Percentiles rank a stretch among this genome's conserved stretches.
Evolutionary conservation across 2,888 invertebrate genomes (phyloP).

Genomic region (Muschampia plurimacula): DNA sequence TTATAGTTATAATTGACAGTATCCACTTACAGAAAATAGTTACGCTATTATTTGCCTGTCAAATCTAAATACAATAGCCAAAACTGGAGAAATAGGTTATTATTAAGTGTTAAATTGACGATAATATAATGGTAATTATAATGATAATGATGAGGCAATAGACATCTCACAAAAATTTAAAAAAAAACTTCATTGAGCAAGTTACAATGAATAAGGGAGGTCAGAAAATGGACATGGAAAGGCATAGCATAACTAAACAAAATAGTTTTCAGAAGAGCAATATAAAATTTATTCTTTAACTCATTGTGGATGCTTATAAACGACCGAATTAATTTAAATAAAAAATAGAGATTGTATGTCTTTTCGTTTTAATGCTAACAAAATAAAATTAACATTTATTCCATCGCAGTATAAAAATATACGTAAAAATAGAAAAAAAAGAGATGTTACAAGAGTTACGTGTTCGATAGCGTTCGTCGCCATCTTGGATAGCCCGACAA

Average conservation of each 20-base stretch:
- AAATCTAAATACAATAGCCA: neutral
- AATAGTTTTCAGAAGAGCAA: conserved; percentile 75
- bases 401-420: conserved; percentile 84
- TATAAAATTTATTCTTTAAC: conserved; percentile 82
- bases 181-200: neutral
- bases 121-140: too few relatives aligned
- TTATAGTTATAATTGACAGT: conserved; percentile 16
- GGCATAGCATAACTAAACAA: conserved; percentile 48
- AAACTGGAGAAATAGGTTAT: neutral
- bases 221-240: conserved; percentile 30
- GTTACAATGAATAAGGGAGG: neutral
- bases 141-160: neutral
- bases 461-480: conserved; percentile 51
- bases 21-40: neutral
- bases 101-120: too few relatives aligned
- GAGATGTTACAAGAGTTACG: conserved; percentile 61
- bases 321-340: conserved; percentile 65
- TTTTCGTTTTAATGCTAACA: conserved; percentile 85
- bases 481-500: conserved; percentile 40
- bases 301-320: conserved; percentile 71
- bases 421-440: conserved; percentile 81
- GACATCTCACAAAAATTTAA: neutral
- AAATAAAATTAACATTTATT: conserved; percentile 85
- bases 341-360: conserved; percentile 82
- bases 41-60: neutral